Conservation (phyloP, 2,113 vertebrate species). For the Vulpes ferrilata region DNA sequence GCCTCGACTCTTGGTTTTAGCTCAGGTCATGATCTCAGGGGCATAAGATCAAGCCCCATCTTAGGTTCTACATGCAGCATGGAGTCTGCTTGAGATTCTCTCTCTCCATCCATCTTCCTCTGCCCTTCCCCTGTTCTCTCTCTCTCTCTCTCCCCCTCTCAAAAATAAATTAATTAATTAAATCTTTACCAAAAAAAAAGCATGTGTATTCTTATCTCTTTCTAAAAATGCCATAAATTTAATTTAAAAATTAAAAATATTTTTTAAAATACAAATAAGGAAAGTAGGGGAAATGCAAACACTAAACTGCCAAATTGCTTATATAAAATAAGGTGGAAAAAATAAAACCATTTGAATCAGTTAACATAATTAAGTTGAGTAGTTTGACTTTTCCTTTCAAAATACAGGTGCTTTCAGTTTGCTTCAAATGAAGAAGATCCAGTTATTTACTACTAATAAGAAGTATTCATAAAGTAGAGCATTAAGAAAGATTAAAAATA, state of each 20-base stretch:
- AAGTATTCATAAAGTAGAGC: neutral
- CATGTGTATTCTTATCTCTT: neutral
- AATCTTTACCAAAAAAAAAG: neutral
- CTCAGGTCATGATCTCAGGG: neutral
- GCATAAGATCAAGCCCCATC: neutral
- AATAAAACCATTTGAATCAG: neutral
- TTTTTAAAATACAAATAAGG: neutral
- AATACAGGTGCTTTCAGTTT: neutral
- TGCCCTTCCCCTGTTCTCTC: no score
- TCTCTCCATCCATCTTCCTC: neutral
- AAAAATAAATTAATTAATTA: neutral
- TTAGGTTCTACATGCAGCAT: neutral
- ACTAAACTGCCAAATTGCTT: neutral
- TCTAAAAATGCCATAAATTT: neutral
- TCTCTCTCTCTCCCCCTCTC: neutral
- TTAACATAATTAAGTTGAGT: neutral
- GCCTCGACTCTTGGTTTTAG: neutral
- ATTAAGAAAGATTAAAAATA: neutral
- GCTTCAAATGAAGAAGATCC: constrained; percentile 10
- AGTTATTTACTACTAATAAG: neutral
- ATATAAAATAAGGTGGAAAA: neutral
- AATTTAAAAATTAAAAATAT: neutral
- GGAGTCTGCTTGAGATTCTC: neutral
- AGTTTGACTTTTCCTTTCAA: neutral
- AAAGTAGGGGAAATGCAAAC: neutral